phyloP scores from a whole-genome alignment of 2,797 vertebrate species.

The Anguilla megastoma region DNA sequence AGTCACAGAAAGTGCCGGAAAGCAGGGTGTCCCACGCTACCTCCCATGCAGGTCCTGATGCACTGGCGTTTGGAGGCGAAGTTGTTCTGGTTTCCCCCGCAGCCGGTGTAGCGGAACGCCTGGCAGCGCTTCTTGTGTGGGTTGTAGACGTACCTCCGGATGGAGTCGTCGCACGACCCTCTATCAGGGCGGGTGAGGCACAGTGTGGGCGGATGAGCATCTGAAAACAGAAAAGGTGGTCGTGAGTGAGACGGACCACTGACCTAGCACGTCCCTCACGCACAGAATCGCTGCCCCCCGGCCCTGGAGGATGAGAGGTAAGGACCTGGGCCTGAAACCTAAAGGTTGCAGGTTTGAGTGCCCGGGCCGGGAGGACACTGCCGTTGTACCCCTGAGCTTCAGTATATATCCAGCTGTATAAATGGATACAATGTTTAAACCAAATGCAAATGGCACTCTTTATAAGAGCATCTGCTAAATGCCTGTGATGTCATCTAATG shows the following conservation, averaged over 20 bases:
- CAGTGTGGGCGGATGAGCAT: slow-evolving; percentile 46
- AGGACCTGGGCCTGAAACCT: neutral
- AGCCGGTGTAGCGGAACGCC: slow-evolving; percentile 81
- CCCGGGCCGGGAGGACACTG: too few relatives aligned
- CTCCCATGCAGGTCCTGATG: slow-evolving; percentile 71
- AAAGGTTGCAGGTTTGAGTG: too few relatives aligned
- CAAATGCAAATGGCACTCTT: too few relatives aligned
- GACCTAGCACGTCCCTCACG: too few relatives aligned
- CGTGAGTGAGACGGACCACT: neutral
- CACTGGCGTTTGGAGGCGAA: slow-evolving; percentile 74
- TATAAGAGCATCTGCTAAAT: neutral
- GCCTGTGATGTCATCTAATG: neutral
- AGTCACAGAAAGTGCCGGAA: neutral
- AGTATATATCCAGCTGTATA: neutral
- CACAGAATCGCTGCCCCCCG: too few relatives aligned
- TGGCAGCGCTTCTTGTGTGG: slow-evolving; percentile 67
- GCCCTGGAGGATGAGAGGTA: neutral
- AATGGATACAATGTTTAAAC: neutral
- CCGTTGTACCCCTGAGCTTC: too few relatives aligned
- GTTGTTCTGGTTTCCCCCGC: slow-evolving; percentile 89
- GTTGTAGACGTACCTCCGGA: slow-evolving; percentile 76
- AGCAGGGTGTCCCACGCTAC: neutral
- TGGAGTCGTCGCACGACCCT: slow-evolving; percentile 70
- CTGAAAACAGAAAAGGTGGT: slow-evolving; percentile 53
- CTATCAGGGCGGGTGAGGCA: slow-evolving; percentile 69